Percentiles rank a stretch among this genome's conserved stretches.
Evolutionary conservation across 2,113 vertebrate genomes (phyloP).

Genomic region (Polypterus bichir): DNA sequence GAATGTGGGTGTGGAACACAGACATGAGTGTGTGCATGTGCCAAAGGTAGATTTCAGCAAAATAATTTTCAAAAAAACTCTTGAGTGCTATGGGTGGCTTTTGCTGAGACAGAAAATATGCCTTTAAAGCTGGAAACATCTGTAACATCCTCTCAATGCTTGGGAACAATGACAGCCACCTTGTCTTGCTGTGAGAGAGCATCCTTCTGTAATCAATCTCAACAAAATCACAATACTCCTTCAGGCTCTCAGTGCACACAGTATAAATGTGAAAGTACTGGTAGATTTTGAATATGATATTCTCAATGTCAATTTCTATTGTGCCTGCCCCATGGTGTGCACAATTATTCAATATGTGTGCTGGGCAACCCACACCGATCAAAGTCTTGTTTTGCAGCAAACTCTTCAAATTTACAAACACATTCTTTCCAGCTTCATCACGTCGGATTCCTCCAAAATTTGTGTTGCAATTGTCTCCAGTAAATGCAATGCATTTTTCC

Average conservation of each 20-base stretch:
- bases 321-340: neutral
- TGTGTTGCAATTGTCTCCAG: neutral
- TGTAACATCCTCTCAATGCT: neutral
- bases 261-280: neutral
- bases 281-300: neutral
- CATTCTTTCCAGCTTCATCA: slow-evolving; percentile 4
- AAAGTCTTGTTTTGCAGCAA: neutral
- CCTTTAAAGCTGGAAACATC: neutral
- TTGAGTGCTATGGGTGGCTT: slow-evolving; percentile 5
- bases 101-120: slow-evolving; percentile 1
- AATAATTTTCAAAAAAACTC: slow-evolving; percentile 1
- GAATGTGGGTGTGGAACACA: too few relatives aligned
- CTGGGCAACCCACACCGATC: too few relatives aligned
- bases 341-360: neutral
- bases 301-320: slow-evolving; percentile 3
- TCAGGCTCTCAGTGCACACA: neutral
- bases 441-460: neutral
- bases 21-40: slow-evolving; percentile 6
- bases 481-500: neutral
- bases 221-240: too few relatives aligned
- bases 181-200: slow-evolving; percentile 2
- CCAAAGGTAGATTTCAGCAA: slow-evolving; percentile 9
- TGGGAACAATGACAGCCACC: slow-evolving; percentile 1
- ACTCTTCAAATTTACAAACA: slow-evolving; percentile 1
- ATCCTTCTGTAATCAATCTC: neutral